Base-by-base conservation (phyloP, 2,797 vertebrate species). In the Melanotaenia trifasciata region DNA sequence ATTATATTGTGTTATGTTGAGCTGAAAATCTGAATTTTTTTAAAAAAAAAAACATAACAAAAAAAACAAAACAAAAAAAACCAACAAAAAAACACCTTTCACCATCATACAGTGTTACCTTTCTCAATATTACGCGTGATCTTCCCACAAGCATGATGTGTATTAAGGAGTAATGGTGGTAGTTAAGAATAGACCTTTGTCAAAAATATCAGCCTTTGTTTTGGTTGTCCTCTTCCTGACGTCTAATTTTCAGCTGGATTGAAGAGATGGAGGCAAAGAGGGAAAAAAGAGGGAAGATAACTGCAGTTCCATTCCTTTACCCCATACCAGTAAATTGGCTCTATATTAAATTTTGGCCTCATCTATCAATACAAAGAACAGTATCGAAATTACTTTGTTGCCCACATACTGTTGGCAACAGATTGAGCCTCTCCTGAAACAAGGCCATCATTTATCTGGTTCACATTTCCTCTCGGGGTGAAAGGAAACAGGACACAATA, bases 341-440 rank as follows among this genome's bases (percentile, higher is more conserved):
- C 82, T 92, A 89, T 94, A 93, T 93, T 91, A 91, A 86, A 92
- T 93, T 86, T 87, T 82, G 87, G 63, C 64, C 69, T 84, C 84
- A 93, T 93, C 89, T 91, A 92, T 94, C 93, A 94, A 91, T 94
- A 90, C 77, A 81, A 88, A 88, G 87, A 91, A 79, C 43, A 72
- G 80, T 84, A 87, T 92, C 74, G 76, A 93, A 94, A 94, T 93
- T 79, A 92, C 89, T 92, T 94, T 90, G 89, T 89, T 92, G 90
- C 89, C 84, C 87, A 84, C 90, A 92, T 93, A 92, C 92, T 58
- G 79, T 81, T 84, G 78, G 84, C 80, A 91, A 92, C 90, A 87
- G 86, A 93, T 88, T 81, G 85, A 87, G 82, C 85, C 87, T 88
- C 84, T 83, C 64, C 81, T 87, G 90, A 92, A 90, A 89, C 87